Percentiles rank a stretch among this genome's conserved stretches.
These are phyloP conservation scores for Metacarcinus magister DNA, from an alignment of 2,888 invertebrate genomes.

Conservation along the genomic window DNA sequence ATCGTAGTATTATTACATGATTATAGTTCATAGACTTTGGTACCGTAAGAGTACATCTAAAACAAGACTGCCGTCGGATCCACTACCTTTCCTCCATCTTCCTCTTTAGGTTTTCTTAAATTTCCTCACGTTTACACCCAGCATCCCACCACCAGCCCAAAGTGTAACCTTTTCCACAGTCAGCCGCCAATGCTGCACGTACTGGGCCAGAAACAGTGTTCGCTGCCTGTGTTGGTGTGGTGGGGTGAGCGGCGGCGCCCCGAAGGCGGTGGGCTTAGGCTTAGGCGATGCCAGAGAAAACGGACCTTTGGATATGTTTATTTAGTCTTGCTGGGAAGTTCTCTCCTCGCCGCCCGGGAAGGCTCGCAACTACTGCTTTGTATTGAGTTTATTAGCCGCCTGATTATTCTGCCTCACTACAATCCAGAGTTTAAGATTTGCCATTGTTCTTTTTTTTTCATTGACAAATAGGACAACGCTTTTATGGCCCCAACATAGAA, in stretches of 20 bases:
- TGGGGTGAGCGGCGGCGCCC: constrained; percentile 20
- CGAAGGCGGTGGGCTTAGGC: constrained; percentile 58
- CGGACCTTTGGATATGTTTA: constrained; percentile 62
- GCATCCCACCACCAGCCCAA: background rate
- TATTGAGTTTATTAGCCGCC: background rate
- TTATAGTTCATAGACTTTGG: background rate
- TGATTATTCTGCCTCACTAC: background rate
- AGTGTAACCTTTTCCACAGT: background rate
- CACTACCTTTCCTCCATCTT: background rate
- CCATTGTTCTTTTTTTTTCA: background rate
- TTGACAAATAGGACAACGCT: background rate
- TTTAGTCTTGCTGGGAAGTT: constrained; percentile 46
- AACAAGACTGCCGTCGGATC: background rate
- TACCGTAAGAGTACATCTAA: background rate
- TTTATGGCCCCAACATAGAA: background rate
- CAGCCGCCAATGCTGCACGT: background rate
- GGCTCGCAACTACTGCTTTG: background rate
- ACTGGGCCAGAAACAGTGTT: background rate
- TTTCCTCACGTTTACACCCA: background rate
- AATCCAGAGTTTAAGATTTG: background rate
- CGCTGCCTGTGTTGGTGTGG: background rate
- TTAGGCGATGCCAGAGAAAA: constrained; percentile 43
- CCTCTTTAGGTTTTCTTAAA: background rate
- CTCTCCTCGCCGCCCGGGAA: background rate
- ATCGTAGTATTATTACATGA: background rate